A percentile compares a stretch with the other conserved stretches of the same genome.
phyloP scores from a whole-genome alignment of 2,888 invertebrate species.

The Tromatobia lineatoria region DNA sequence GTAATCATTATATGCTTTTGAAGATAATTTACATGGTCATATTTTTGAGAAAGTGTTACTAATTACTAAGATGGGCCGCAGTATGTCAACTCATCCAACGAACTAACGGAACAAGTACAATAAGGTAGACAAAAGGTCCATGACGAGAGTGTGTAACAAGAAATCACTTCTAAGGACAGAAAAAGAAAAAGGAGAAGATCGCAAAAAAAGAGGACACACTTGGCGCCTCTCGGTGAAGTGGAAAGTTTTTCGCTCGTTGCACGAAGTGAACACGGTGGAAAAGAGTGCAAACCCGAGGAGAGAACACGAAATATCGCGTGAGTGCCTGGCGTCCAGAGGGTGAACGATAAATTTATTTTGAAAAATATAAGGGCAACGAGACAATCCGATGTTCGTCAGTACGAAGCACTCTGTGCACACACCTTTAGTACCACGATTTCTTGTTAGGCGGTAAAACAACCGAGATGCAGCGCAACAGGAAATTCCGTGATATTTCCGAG shows the following conservation, averaged over 20 bases:
- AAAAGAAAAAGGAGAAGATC: slow-evolving; percentile 23
- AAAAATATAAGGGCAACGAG: slow-evolving; percentile 29
- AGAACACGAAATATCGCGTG: slow-evolving; percentile 52
- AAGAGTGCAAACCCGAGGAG: slow-evolving; percentile 18
- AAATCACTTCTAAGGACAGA: slow-evolving; percentile 57
- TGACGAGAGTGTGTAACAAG: slow-evolving; percentile 57
- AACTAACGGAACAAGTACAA: background rate
- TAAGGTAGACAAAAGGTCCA: slow-evolving; percentile 53
- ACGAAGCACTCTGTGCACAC: slow-evolving; percentile 2
- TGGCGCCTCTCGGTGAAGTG: slow-evolving; percentile 58
- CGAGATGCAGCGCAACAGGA: slow-evolving; percentile 13
- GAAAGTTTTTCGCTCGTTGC: slow-evolving; percentile 62
- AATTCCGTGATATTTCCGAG: slow-evolving; percentile 28
- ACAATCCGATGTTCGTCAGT: slow-evolving; percentile 60
- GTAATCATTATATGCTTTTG: no score
- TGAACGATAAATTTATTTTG: slow-evolving; percentile 57
- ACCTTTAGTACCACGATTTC: slow-evolving; percentile 13
- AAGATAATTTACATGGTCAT: no score
- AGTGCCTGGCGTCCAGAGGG: slow-evolving; percentile 45
- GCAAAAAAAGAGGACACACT: slow-evolving; percentile 55
- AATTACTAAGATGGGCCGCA: background rate
- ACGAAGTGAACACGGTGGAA: slow-evolving; percentile 16
- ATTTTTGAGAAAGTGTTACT: background rate
- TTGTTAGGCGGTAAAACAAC: slow-evolving; percentile 17
- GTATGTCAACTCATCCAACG: background rate